Evolutionary conservation across 2,888 invertebrate genomes (phyloP).

Genomic region (Eumerus sabulonum): DNA sequence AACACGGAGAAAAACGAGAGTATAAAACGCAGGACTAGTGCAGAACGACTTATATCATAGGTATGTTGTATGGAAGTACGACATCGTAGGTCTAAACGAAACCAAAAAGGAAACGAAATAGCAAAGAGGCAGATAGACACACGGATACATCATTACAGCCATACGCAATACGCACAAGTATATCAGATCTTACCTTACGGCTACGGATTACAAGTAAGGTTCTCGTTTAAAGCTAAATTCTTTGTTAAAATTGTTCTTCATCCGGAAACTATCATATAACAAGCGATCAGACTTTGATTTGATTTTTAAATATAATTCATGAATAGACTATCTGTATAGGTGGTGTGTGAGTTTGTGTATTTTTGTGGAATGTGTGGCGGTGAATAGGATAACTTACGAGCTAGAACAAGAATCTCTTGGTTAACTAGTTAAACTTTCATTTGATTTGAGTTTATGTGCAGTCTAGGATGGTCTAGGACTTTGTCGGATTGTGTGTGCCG

Average conservation of each 20-base stretch:
- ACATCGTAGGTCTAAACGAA: too few species aligned
- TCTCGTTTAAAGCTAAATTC: conserved; percentile 53
- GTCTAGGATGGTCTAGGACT: conserved; percentile 39
- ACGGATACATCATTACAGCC: conserved; percentile 22
- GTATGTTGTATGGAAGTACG: not conserved
- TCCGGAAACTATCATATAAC: conserved; percentile 58
- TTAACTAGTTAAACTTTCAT: conserved; percentile 22
- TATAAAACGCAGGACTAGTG: conserved; percentile 29
- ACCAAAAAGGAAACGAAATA: too few species aligned
- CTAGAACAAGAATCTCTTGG: conserved; percentile 40
- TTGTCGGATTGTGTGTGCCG: conserved; percentile 19
- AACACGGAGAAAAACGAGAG: not conserved
- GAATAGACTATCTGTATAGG: conserved; percentile 27
- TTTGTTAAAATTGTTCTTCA: conserved; percentile 56
- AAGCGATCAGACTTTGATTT: conserved; percentile 68
- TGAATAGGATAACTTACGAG: conserved; percentile 26
- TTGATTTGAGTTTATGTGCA: conserved; percentile 14
- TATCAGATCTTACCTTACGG: conserved; percentile 42
- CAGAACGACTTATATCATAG: conserved; percentile 10
- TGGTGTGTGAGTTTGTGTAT: conserved; percentile 15
- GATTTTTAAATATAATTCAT: conserved; percentile 51
- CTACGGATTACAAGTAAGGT: conserved; percentile 48
- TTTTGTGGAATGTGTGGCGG: not conserved
- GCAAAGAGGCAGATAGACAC: not conserved
- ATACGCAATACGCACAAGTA: too few species aligned